Percentiles rank a stretch among this genome's conserved stretches.
These are phyloP conservation scores for Diuraphis noxia DNA, from an alignment of 1,140 invertebrate genomes.

Conservation along the genomic window DNA sequence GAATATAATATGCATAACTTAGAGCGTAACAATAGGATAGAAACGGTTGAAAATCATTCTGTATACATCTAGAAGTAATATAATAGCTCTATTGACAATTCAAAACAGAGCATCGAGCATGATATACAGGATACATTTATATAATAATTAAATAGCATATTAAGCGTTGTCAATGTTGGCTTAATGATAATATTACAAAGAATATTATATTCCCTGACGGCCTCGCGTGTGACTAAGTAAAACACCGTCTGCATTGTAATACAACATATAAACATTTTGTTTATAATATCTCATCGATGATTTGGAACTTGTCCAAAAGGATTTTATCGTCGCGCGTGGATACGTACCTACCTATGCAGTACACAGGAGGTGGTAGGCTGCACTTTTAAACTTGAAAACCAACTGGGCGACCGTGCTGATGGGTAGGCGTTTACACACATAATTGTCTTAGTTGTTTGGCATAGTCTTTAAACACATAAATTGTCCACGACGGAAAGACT, in stretches of 20 bases:
- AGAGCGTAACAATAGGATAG: too few relatives aligned
- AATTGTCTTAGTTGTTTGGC: not conserved
- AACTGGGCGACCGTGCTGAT: not conserved
- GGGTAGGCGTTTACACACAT: not conserved
- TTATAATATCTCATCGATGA: not conserved
- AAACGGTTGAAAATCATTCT: too few relatives aligned
- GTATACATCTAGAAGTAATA: too few relatives aligned
- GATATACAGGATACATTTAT: not conserved
- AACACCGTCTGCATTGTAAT: conserved; percentile 25
- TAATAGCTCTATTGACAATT: too few relatives aligned
- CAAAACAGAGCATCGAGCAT: not conserved
- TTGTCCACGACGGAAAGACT: not conserved
- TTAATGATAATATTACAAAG: not conserved
- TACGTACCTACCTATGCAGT: not conserved
- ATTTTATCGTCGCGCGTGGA: not conserved
- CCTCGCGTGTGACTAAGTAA: conserved; percentile 18
- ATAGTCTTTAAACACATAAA: not conserved
- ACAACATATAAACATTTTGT: conserved; percentile 25
- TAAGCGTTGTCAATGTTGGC: not conserved
- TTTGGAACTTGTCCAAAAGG: not conserved
- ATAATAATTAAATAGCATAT: not conserved
- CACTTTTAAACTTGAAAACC: conserved; percentile 41
- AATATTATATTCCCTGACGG: not conserved
- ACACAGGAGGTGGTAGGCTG: not conserved
- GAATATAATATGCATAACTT: too few relatives aligned